A percentile compares a stretch with the other conserved stretches of the same genome.
phyloP scores from a whole-genome alignment of 2,888 invertebrate species.

The Taenaris catops region DNA sequence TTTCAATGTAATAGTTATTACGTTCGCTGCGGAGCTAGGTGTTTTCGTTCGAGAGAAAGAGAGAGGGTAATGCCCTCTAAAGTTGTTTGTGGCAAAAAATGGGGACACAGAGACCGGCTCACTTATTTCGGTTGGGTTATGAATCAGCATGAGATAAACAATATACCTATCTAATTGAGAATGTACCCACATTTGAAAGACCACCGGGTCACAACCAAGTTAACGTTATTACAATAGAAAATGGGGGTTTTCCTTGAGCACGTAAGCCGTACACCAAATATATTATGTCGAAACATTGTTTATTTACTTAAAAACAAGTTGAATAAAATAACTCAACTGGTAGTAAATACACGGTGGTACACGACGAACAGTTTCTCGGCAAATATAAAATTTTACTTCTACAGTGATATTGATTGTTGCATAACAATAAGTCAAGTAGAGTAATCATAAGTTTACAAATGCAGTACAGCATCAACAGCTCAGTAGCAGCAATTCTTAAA shows the following conservation, averaged over 20 bases:
- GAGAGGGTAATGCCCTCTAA: constrained; percentile 71
- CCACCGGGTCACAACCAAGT: constrained; percentile 24
- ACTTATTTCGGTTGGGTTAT: constrained; percentile 69
- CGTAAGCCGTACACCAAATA: no score
- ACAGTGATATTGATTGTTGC: no score
- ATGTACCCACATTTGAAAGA: constrained; percentile 28
- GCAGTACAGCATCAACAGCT: no score
- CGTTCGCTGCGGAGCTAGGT: constrained; percentile 56
- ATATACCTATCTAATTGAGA: constrained; percentile 47
- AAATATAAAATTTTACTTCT: no score
- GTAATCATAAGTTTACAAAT: no score
- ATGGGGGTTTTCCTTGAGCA: background rate
- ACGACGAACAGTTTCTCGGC: no score
- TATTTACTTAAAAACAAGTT: no score
- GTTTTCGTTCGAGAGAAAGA: constrained; percentile 57
- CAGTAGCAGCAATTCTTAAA: no score
- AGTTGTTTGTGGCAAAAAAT: constrained; percentile 79
- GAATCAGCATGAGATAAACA: constrained; percentile 74
- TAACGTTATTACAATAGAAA: background rate
- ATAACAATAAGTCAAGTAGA: no score
- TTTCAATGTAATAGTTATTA: constrained; percentile 37
- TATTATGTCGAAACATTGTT: no score
- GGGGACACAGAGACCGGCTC: constrained; percentile 70
- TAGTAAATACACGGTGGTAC: no score
- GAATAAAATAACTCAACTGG: no score